These are phyloP conservation scores for Beaufortia kweichowensis DNA, from an alignment of 2,113 vertebrate genomes.

Conservation along the genomic window DNA sequence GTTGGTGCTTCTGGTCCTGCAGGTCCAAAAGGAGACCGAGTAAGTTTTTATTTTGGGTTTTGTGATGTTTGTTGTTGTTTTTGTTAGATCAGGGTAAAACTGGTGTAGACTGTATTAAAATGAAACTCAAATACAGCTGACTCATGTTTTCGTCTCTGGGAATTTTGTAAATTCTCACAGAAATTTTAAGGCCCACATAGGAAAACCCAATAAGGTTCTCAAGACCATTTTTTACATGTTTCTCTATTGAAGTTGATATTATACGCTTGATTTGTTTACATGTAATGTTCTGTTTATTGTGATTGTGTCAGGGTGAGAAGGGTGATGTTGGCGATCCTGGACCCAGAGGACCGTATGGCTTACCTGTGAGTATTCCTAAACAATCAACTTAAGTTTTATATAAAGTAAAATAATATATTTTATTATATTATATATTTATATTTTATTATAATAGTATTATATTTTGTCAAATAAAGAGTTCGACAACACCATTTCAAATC, in stretches of 20 bases:
- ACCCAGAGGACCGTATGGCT: conserved; percentile 92
- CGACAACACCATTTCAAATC: no score
- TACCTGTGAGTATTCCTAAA: conserved; percentile 84
- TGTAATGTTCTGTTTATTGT: conserved; percentile 7
- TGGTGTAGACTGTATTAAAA: not conserved
- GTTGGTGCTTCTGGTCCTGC: conserved; percentile 89
- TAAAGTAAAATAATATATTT: no score
- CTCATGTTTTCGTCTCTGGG: not conserved
- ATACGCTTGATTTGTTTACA: conserved; percentile 2
- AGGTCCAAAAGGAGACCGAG: conserved; percentile 96
- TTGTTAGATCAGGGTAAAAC: not conserved
- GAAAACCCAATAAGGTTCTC: not conserved
- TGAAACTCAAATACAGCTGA: not conserved
- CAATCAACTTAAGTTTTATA: not conserved
- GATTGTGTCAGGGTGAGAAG: conserved; percentile 69
- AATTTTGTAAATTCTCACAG: not conserved
- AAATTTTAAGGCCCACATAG: not conserved
- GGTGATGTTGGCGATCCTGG: conserved; percentile 87
- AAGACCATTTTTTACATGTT: not conserved
- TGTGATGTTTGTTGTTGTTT: not conserved
- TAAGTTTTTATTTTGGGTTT: conserved; percentile 71
- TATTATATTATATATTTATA: no score
- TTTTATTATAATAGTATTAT: no score
- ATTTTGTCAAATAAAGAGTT: no score
- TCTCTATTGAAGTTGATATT: not conserved